These are phyloP conservation scores for Varanus komodoensis DNA, from an alignment of 2,113 vertebrate species.

Conservation along the genomic window DNA sequence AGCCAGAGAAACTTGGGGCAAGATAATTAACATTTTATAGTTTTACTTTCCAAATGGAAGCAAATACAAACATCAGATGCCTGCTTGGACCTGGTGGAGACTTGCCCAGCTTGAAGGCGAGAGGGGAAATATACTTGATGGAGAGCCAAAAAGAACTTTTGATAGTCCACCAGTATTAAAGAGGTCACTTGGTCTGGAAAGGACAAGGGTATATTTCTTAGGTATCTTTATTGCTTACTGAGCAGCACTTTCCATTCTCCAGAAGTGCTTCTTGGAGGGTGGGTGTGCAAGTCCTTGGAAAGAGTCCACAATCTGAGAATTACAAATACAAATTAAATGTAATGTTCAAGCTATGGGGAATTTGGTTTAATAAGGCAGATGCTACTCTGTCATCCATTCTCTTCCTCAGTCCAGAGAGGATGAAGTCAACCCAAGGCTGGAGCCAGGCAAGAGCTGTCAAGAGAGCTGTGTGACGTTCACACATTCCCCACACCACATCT, in stretches of 20 bases:
- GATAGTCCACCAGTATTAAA: conserved; percentile 29
- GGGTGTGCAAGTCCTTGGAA: conserved; percentile 29
- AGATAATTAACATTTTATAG: conserved; percentile 71
- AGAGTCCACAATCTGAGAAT: conserved; percentile 60
- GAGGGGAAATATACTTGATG: conserved; percentile 46
- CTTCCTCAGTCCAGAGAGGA: conserved; percentile 48
- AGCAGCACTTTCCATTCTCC: conserved; percentile 46
- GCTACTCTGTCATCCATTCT: conserved; percentile 58
- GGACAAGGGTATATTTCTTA: not conserved
- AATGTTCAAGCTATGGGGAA: conserved; percentile 63
- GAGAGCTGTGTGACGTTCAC: not conserved
- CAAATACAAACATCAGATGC: conserved; percentile 68
- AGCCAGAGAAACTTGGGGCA: conserved; percentile 68
- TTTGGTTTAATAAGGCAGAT: conserved; percentile 65
- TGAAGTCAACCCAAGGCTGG: conserved; percentile 49
- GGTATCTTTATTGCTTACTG: conserved; percentile 18
- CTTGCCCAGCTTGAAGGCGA: conserved; percentile 51
- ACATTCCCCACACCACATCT: too few species aligned
- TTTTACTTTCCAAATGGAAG: conserved; percentile 71
- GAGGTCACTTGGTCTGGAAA: conserved; percentile 22
- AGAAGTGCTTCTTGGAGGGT: conserved; percentile 23
- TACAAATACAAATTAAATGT: conserved; percentile 74
- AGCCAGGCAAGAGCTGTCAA: not conserved
- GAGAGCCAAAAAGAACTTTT: conserved; percentile 29
- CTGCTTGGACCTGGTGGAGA: conserved; percentile 58